Percentiles rank a stretch among this genome's conserved stretches.
These are phyloP conservation scores for Hyperoodon ampullatus DNA, from an alignment of 2,113 vertebrate genomes.

Conservation along the genomic window DNA sequence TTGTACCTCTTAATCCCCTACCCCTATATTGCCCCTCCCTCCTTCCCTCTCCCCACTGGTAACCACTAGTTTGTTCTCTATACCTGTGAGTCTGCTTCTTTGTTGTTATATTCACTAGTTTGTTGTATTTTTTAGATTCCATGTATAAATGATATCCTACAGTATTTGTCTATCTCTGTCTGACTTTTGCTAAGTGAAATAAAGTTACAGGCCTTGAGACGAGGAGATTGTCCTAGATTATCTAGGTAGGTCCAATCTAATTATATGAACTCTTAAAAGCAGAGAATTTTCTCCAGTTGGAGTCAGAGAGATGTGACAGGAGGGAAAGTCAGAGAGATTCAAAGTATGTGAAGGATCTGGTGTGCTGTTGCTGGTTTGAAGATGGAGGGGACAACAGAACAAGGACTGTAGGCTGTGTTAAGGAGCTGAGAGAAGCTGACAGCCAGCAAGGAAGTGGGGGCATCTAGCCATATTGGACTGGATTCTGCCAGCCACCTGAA, in stretches of 20 bases:
- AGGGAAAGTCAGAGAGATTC: not conserved
- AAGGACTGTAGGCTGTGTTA: not conserved
- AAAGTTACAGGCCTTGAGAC: not conserved
- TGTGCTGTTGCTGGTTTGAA: not conserved
- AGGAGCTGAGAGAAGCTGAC: not conserved
- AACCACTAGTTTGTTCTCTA: not conserved
- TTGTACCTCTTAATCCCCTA: not conserved
- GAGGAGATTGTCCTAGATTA: not conserved
- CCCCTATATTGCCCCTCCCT: too few species aligned
- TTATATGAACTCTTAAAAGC: constrained; percentile 16
- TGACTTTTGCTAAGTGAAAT: not conserved
- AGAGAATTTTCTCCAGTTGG: not conserved
- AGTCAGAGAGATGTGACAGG: not conserved
- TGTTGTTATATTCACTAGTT: not conserved
- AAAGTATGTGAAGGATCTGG: not conserved
- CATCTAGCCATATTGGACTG: not conserved
- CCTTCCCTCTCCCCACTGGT: not conserved
- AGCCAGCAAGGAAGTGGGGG: not conserved
- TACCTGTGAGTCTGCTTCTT: not conserved
- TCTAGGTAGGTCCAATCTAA: not conserved
- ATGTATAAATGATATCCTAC: not conserved
- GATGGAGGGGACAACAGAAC: not conserved
- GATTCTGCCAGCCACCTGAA: not conserved
- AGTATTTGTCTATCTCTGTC: not conserved
- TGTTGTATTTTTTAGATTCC: not conserved